Conservation (phyloP, 2,797 vertebrate species). For the Luscinia megarhynchos region DNA sequence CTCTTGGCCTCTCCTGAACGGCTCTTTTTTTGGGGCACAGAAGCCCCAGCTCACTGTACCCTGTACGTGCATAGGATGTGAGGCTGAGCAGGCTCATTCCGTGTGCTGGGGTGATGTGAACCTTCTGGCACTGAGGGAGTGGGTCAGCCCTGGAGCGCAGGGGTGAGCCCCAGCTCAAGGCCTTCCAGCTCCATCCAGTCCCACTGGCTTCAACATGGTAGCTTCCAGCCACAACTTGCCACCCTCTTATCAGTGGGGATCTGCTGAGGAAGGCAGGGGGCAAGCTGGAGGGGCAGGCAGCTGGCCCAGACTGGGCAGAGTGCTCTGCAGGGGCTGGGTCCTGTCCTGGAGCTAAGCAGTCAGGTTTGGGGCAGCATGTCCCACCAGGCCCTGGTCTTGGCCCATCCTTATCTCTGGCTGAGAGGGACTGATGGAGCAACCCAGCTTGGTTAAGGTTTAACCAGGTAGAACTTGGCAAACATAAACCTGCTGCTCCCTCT, state of each 20-base stretch:
- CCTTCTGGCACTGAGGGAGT: rapidly evolving
- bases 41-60: neutral
- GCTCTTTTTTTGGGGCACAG: slow-evolving; percentile 23
- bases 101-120: rapidly evolving
- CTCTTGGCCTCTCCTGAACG: slow-evolving; percentile 63
- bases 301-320: neutral
- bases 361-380: rapidly evolving
- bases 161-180: neutral
- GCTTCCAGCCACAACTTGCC: neutral
- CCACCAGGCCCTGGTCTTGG: neutral
- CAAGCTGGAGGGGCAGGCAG: neutral
- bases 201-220: rapidly evolving
- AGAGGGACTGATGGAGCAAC: slow-evolving; percentile 7
- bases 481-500: slow-evolving; percentile 32
- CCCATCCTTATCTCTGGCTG: neutral
- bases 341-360: neutral
- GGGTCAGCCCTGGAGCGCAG: neutral
- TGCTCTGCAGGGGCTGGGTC: rapidly evolving
- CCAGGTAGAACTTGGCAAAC: slow-evolving; percentile 56
- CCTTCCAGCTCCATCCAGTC: neutral
- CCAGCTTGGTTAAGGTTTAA: slow-evolving; percentile 50
- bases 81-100: neutral
- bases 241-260: rapidly evolving
- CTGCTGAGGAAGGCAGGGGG: rapidly evolving
- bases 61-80: rapidly evolving